These are phyloP conservation scores for Sebastes itinus DNA, from an alignment of 2,797 vertebrate species.

Conservation along the genomic window DNA sequence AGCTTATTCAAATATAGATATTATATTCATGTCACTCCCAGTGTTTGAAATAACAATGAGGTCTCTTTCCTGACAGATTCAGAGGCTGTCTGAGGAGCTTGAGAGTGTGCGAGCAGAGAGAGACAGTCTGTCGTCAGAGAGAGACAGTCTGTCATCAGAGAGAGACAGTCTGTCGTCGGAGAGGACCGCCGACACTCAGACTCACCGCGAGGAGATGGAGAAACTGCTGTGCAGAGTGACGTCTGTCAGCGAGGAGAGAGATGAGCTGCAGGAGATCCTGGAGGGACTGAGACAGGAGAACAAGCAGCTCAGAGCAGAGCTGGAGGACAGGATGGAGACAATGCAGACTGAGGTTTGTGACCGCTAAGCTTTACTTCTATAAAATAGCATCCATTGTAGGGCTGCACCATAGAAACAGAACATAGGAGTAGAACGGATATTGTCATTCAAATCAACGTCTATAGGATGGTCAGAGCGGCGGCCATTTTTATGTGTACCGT, in stretches of 20 bases:
- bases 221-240: conserved; percentile 11
- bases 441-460: too few species aligned
- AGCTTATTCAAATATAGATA: background rate
- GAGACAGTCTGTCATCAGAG: background rate
- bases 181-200: background rate
- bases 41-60: background rate
- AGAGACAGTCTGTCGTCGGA: conserved; percentile 25
- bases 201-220: conserved; percentile 29
- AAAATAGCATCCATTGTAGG: too few species aligned
- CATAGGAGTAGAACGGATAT: too few species aligned
- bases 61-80: background rate
- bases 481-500: too few species aligned
- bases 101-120: conserved; percentile 35
- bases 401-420: too few species aligned
- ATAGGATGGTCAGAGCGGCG: too few species aligned
- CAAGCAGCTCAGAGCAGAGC: conserved; percentile 64
- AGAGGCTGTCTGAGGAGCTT: conserved; percentile 29
- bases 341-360: conserved; percentile 11
- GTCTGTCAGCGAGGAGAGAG: conserved; percentile 73
- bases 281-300: conserved; percentile 71
- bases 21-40: background rate
- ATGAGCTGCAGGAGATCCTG: conserved; percentile 75
- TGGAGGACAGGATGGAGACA: conserved; percentile 64
- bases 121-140: conserved; percentile 24
- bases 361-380: too few species aligned